Percentiles rank a stretch among this genome's conserved stretches.
phyloP scores from a whole-genome alignment of 2,888 invertebrate genomes.

The Sisyra terminalis region DNA sequence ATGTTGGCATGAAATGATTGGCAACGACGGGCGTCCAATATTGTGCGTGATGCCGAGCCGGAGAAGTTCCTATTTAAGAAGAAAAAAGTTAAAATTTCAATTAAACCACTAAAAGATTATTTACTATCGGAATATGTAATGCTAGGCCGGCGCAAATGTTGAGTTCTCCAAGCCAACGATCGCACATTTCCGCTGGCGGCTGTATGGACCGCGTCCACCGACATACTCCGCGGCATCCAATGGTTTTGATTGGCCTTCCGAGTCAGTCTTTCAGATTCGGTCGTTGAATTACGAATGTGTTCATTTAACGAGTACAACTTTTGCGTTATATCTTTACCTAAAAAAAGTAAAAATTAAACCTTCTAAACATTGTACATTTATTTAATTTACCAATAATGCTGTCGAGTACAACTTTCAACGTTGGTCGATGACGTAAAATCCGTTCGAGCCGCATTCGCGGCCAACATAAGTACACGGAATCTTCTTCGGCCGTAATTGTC shows the following conservation, averaged over 20 bases:
- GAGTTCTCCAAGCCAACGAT: slow-evolving; percentile 42
- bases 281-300: slow-evolving; percentile 32
- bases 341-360: slow-evolving; percentile 15
- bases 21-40: slow-evolving; percentile 52
- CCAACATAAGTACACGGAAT: slow-evolving; percentile 65
- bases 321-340: slow-evolving; percentile 68
- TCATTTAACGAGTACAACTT: slow-evolving; percentile 71
- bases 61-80: slow-evolving; percentile 32
- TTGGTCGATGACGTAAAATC: slow-evolving; percentile 55
- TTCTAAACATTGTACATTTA: no score
- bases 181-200: slow-evolving; percentile 58
- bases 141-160: slow-evolving; percentile 26
- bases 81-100: slow-evolving; percentile 12
- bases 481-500: slow-evolving; percentile 61
- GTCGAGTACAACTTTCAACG: slow-evolving; percentile 57
- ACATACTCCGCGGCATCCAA: slow-evolving; percentile 48
- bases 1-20: slow-evolving; percentile 51
- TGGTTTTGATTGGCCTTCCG: slow-evolving; percentile 25
- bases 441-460: slow-evolving; percentile 57
- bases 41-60: slow-evolving; percentile 33
- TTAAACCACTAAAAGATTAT: slow-evolving; percentile 11
- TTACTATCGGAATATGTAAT: slow-evolving; percentile 29
- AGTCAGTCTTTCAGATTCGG: slow-evolving; percentile 25
- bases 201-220: slow-evolving; percentile 63
- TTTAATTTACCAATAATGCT: slow-evolving; percentile 59